Evolutionary conservation across 2,797 vertebrate genomes (phyloP).

Genomic region (Erpetoichthys calabaricus): DNA sequence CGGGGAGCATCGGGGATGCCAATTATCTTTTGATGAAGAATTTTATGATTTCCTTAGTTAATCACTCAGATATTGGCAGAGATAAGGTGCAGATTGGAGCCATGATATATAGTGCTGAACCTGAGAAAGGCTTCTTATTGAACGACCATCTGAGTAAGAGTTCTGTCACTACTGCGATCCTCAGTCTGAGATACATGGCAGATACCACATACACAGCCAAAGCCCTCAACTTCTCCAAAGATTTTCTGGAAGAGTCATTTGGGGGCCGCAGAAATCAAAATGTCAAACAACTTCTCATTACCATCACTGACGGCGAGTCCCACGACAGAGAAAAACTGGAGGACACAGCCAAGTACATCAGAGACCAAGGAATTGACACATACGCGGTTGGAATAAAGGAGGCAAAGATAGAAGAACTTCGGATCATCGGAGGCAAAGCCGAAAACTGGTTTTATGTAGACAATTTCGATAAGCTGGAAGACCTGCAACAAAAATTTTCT

Average conservation of each 20-base stretch:
- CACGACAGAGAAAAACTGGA: conserved; percentile 23
- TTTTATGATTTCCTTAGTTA: conserved; percentile 36
- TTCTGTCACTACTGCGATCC: conserved; percentile 23
- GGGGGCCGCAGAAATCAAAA: conserved; percentile 27
- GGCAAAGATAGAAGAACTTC: conserved; percentile 25
- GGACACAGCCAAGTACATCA: conserved; percentile 21
- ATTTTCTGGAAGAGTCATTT: conserved; percentile 24
- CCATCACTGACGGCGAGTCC: conserved; percentile 39
- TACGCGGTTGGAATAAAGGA: conserved; percentile 34
- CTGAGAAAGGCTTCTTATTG: conserved; percentile 27
- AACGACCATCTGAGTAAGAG: conserved; percentile 17
- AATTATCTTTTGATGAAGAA: conserved; percentile 35
- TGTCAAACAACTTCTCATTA: conserved; percentile 39
- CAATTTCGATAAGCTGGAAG: conserved; percentile 33
- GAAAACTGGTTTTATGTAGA: conserved; percentile 39
- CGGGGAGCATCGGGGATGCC: conserved; percentile 22
- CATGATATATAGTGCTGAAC: conserved; percentile 30
- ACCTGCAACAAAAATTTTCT: conserved; percentile 27
- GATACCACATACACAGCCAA: conserved; percentile 21
- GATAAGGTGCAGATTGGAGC: conserved; percentile 37
- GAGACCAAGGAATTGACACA: conserved; percentile 31
- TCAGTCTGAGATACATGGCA: conserved; percentile 15
- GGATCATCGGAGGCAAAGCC: conserved; percentile 33
- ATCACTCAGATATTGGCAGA: conserved; percentile 31
- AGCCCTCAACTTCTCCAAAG: conserved; percentile 27